phyloP scores from a whole-genome alignment of 2,113 vertebrate genomes.

The Pavo muticus region DNA sequence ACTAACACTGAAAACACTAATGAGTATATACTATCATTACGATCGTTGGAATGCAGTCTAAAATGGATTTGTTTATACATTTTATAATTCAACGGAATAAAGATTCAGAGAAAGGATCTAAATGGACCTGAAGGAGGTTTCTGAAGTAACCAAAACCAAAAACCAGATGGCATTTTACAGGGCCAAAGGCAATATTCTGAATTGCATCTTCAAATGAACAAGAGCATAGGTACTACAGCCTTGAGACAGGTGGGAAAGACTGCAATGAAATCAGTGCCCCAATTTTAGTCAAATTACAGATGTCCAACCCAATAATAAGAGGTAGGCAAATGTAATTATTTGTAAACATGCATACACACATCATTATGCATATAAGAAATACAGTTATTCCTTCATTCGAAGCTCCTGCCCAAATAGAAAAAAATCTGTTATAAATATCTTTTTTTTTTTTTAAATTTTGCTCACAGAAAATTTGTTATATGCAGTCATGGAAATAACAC shows the following conservation, averaged over 20 bases:
- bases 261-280: not conserved
- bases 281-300: not conserved
- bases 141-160: not conserved
- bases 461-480: too few species aligned
- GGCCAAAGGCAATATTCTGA: not conserved
- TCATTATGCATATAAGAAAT: not conserved
- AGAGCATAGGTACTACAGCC: not conserved
- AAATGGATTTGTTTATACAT: not conserved
- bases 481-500: too few species aligned
- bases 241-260: not conserved
- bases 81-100: not conserved
- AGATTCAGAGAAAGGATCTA: not conserved
- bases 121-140: not conserved
- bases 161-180: not conserved
- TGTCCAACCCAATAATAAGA: not conserved
- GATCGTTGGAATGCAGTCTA: not conserved
- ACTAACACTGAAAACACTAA: too few species aligned
- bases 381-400: not conserved
- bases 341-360: not conserved
- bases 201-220: not conserved
- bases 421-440: not conserved
- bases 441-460: not conserved
- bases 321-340: not conserved
- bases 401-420: not conserved
- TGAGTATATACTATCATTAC: not conserved